Conservation (phyloP, 2,113 vertebrate genomes). For the Tor tambroides region DNA sequence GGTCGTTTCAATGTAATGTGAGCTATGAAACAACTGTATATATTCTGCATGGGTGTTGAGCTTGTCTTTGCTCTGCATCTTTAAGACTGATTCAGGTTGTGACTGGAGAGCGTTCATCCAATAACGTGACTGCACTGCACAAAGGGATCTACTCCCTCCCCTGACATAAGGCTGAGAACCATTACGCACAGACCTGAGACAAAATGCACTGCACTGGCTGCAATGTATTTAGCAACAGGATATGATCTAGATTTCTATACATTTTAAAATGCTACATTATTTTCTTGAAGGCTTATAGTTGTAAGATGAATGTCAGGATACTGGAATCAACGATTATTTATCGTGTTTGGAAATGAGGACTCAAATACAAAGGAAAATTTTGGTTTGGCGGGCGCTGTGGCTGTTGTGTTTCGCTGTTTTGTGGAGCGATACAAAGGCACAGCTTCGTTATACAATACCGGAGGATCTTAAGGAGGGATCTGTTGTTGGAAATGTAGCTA, state of each 20-base stretch:
- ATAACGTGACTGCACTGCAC: constrained; percentile 66
- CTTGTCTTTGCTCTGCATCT: constrained; percentile 24
- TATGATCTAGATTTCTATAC: neutral
- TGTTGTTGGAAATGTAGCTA: no score
- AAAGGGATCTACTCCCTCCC: constrained; percentile 71
- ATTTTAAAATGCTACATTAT: neutral
- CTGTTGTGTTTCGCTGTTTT: no score
- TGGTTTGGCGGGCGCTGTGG: no score
- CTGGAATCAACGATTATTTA: neutral
- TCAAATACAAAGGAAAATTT: no score
- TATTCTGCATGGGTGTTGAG: neutral
- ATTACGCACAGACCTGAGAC: constrained; percentile 59
- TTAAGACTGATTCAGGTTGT: constrained; percentile 40
- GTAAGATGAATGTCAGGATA: constrained; percentile 35
- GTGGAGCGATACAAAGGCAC: no score
- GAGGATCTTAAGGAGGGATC: no score
- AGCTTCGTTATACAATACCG: no score
- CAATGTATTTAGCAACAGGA: neutral
- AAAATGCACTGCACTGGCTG: constrained; percentile 47
- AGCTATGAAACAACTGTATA: constrained; percentile 11
- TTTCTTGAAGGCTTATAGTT: neutral
- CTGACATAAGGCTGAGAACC: constrained; percentile 65
- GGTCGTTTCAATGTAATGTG: neutral
- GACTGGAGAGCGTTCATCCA: constrained; percentile 68
- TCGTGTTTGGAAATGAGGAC: no score